Base-by-base conservation (phyloP, 92 coral and sea anemone species). In the Epizoanthus rinbou region DNA sequence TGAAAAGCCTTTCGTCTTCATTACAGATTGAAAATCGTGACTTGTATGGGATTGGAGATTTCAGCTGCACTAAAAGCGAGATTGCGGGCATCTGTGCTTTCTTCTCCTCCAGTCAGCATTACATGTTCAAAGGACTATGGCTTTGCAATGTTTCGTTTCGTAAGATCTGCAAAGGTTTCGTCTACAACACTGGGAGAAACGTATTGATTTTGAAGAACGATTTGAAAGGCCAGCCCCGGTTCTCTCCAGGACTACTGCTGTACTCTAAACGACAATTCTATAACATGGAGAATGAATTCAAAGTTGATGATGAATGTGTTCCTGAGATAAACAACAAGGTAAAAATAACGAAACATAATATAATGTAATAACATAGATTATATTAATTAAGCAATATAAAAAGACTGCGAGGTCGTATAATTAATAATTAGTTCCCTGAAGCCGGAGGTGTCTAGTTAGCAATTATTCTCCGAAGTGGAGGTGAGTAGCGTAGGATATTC, bases 151-250 rank as follows among this genome's bases (percentile, higher is more conserved):
- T 64, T 64, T 16, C 37, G 23, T 65, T 85, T 18, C 75, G 81
- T 43, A 43, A 45, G 68, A 39, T 53, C 11, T 85, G 88, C 79
- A 65, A 64, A 64, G 88, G 84, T 6, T 85, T 76, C 54, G 88
- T 85, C 21, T 60, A 63, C 18, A 85, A 85, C 76, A 63, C 78
- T 39, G 88, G 88, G 21, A 75, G 28, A 69, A 64, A 66, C 6
- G 79, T 82, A 9, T 54, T 85, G 17, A 85, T 75, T 2, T 22
- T 85, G 70, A 85, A 85, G 57, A 53, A n/a, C 4, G 31, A 52
- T 18, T 63, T 85, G 19, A 60, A 53, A 37, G 88, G 88, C 11
- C 57, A 85, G 45, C 69, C 60, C 68, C 64, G 25, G 69, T 85
- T 85, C 70, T 73, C 88, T 1, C 83, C 76, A 7, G 88, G 88